Conservation (phyloP, 2,113 vertebrate genomes). For the Salvelinus namaycush region DNA sequence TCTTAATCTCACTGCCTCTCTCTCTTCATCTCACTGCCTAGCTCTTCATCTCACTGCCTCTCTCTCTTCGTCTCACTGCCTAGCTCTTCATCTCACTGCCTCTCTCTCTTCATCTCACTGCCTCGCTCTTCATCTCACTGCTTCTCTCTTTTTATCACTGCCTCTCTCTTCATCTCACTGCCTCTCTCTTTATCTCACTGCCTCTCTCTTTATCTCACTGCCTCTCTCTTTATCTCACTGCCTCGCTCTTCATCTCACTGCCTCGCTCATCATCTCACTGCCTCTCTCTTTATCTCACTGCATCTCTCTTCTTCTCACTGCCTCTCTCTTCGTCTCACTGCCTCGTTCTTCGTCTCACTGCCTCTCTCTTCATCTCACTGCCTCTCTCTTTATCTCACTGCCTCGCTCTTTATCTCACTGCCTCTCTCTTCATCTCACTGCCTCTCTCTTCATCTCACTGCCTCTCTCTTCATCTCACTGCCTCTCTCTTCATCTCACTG, state of each 20-base stretch:
- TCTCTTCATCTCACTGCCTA: too few relatives aligned
- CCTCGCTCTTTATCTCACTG: slow-evolving; percentile 3
- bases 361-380: background rate
- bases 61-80: too few relatives aligned
- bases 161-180: too few relatives aligned
- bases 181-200: background rate
- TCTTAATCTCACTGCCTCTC: too few relatives aligned
- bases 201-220: too few relatives aligned
- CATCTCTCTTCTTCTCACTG: slow-evolving; percentile 19
- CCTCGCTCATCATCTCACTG: background rate
- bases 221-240: too few relatives aligned
- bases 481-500: too few relatives aligned
- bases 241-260: too few relatives aligned
- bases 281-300: too few relatives aligned
- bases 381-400: background rate
- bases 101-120: background rate
- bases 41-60: too few relatives aligned
- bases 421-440: slow-evolving; percentile 3
- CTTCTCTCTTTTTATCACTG: too few relatives aligned
- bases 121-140: too few relatives aligned
- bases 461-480: background rate
- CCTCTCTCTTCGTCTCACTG: background rate
- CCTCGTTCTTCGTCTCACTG: slow-evolving; percentile 2
- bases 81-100: background rate
- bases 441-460: background rate